Percentiles rank a stretch among this genome's conserved stretches.
phyloP scores from a whole-genome alignment of 2,797 vertebrate species.

The Threskiornis aethiopicus region DNA sequence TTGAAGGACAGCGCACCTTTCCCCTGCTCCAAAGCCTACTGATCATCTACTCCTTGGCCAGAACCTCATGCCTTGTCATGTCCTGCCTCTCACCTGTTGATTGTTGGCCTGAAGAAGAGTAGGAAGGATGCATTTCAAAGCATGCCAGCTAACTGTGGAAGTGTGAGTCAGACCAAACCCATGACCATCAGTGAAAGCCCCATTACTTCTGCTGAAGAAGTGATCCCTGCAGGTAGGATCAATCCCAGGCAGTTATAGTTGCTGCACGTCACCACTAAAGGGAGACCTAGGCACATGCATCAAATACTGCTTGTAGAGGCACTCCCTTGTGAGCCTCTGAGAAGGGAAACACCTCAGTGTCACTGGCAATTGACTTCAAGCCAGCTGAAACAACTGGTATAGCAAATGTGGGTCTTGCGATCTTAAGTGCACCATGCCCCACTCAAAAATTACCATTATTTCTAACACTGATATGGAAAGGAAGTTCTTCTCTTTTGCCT shows the following conservation, averaged over 20 bases:
- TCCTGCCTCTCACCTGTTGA: neutral
- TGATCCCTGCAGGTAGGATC: neutral
- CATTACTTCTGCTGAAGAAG: neutral
- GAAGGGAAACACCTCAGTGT: neutral
- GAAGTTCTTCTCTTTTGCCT: neutral
- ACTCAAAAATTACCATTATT: neutral
- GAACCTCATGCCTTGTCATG: neutral
- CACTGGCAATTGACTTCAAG: neutral
- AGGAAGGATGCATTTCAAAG: neutral
- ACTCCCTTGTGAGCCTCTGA: neutral
- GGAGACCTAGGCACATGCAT: neutral
- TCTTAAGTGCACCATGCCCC: neutral
- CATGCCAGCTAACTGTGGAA: neutral
- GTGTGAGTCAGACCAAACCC: neutral
- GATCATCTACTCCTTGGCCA: neutral
- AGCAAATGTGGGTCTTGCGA: neutral
- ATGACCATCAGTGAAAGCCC: neutral
- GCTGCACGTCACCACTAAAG: neutral
- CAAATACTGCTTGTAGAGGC: neutral
- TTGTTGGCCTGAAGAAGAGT: neutral
- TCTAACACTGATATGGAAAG: neutral
- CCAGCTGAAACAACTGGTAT: neutral
- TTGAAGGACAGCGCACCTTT: neutral
- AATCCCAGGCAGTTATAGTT: neutral
- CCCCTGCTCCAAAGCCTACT: neutral